Evolutionary conservation across 2,113 vertebrate genomes (phyloP).

Genomic region (Murina feae): DNA sequence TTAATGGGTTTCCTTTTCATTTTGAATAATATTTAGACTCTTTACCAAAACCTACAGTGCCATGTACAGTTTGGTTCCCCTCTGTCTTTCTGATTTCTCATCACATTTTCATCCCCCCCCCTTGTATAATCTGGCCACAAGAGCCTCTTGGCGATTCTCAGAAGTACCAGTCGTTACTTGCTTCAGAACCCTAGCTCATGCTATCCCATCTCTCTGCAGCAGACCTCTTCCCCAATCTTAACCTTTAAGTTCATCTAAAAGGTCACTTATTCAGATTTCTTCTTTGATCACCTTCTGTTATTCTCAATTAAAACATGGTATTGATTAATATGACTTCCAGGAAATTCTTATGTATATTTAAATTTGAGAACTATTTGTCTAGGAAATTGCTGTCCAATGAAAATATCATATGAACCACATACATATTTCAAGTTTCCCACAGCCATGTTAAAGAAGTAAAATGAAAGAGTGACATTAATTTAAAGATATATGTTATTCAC

Average conservation of each 20-base stretch:
- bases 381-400: constrained; percentile 23
- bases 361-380: constrained; percentile 1
- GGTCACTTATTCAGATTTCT: neutral
- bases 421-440: neutral
- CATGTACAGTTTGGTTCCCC: neutral
- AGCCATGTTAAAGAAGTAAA: neutral
- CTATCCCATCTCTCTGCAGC: neutral
- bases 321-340: neutral
- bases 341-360: constrained; percentile 4
- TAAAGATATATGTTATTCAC: neutral
- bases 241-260: neutral
- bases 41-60: neutral
- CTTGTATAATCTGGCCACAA: neutral
- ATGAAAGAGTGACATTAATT: neutral
- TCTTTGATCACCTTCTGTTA: neutral
- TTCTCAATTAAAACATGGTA: neutral
- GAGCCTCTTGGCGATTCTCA: neutral
- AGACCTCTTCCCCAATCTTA: neutral
- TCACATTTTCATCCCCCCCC: neutral
- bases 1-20: neutral
- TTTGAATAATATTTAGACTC: neutral
- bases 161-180: neutral
- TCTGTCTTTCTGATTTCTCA: neutral
- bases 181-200: neutral
- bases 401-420: neutral